Conservation (phyloP, 2,888 invertebrate genomes). For the Synergus laeviventris region DNA sequence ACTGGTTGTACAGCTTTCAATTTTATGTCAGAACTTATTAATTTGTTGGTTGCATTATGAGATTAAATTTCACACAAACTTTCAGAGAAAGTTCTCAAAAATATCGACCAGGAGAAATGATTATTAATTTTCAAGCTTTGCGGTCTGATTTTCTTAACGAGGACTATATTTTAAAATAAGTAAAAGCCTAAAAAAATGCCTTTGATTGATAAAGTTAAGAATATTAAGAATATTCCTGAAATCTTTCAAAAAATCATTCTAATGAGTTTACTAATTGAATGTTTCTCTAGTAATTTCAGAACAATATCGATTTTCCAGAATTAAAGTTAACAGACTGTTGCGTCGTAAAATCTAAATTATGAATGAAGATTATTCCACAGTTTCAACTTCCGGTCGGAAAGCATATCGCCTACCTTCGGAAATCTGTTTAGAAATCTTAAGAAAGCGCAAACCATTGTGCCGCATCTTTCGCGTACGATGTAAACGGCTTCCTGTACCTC, state of each 20-base stretch:
- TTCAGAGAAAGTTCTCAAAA: too few species aligned
- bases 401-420: constrained; percentile 55
- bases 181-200: too few species aligned
- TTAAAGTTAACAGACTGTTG: constrained; percentile 50
- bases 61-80: background rate
- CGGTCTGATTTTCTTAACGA: too few species aligned
- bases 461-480: constrained; percentile 49
- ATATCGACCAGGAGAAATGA: too few species aligned
- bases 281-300: background rate
- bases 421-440: constrained; percentile 65
- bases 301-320: background rate
- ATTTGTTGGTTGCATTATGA: background rate
- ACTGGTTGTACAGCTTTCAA: background rate
- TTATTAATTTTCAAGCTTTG: too few species aligned
- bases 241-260: too few species aligned
- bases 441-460: constrained; percentile 61
- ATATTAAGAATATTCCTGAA: too few species aligned
- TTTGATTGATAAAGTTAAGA: too few species aligned
- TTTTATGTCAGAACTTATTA: background rate
- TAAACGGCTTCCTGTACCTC: constrained; percentile 50
- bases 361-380: constrained; percentile 31
- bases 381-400: constrained; percentile 48
- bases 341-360: constrained; percentile 41
- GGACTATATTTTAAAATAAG: too few species aligned
- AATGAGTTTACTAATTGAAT: too few species aligned